These are phyloP conservation scores for Drosophila ambigua DNA, from an alignment of 1,140 invertebrate genomes.

Conservation along the genomic window DNA sequence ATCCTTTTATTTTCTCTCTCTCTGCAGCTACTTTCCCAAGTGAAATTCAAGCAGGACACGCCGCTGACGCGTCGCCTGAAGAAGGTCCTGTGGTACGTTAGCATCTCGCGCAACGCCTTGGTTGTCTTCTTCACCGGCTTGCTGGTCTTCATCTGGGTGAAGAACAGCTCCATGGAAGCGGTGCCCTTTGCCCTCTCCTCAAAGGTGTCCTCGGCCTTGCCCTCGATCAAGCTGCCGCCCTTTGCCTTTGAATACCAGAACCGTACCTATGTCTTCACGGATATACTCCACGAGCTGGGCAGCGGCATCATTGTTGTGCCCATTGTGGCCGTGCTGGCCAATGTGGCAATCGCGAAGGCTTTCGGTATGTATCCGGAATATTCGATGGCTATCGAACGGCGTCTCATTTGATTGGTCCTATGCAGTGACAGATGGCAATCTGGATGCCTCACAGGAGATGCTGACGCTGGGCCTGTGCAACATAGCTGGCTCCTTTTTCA, in stretches of 20 bases:
- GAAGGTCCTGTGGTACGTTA: conserved; percentile 89
- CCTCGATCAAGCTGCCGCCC: conserved; percentile 86
- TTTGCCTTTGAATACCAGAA: conserved; percentile 87
- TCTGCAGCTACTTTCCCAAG: conserved; percentile 63
- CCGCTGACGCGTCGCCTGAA: conserved; percentile 84
- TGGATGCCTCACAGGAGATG: conserved; percentile 91
- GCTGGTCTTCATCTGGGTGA: conserved; percentile 85
- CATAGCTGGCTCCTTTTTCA: conserved; percentile 89
- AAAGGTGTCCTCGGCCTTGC: conserved; percentile 88
- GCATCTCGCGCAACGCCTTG: conserved; percentile 92
- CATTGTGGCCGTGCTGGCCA: conserved; percentile 91
- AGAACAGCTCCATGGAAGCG: conserved; percentile 69
- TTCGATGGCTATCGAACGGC: neutral
- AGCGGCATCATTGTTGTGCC: conserved; percentile 90
- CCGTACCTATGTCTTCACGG: conserved; percentile 86
- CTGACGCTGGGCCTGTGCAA: conserved; percentile 90
- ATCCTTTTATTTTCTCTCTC: too few relatives aligned
- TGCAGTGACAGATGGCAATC: conserved; percentile 84
- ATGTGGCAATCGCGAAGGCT: conserved; percentile 94
- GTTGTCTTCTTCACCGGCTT: conserved; percentile 89
- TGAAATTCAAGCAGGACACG: conserved; percentile 80
- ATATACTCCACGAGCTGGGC: conserved; percentile 88
- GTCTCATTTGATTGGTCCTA: neutral
- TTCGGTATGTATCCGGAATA: conserved; percentile 87
- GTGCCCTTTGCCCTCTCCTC: conserved; percentile 84